Conservation (phyloP, 2,888 invertebrate species). For the Eumacrocentrus americanus region DNA sequence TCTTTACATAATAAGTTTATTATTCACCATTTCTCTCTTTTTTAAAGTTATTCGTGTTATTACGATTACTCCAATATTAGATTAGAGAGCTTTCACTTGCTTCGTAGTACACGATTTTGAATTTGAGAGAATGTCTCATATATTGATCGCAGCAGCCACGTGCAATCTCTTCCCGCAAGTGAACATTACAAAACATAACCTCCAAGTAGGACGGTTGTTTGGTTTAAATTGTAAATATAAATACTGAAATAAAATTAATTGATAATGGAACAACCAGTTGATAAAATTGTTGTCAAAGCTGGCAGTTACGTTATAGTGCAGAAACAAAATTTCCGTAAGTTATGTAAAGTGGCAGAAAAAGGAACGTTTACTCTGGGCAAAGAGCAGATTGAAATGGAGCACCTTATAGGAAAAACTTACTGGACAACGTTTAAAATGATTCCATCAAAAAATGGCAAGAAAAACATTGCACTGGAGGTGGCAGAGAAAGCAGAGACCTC, state of each 20-base stretch:
- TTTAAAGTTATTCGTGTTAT: too few relatives aligned
- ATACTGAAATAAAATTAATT: neutral
- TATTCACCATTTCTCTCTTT: neutral
- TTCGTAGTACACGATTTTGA: too few relatives aligned
- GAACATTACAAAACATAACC: neutral
- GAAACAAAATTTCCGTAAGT: slow-evolving; percentile 77
- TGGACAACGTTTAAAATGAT: slow-evolving; percentile 80
- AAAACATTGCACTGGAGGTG: slow-evolving; percentile 47
- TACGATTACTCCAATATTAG: too few relatives aligned
- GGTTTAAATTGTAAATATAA: neutral
- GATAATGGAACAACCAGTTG: slow-evolving; percentile 25
- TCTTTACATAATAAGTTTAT: neutral
- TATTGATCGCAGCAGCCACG: neutral
- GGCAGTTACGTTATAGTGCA: slow-evolving; percentile 80
- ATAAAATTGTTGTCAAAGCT: slow-evolving; percentile 64
- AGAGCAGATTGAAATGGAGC: slow-evolving; percentile 72
- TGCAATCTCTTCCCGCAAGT: neutral
- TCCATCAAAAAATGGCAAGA: slow-evolving; percentile 61
- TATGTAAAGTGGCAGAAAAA: slow-evolving; percentile 74
- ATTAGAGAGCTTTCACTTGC: too few relatives aligned
- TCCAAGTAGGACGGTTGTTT: too few relatives aligned
- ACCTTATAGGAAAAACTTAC: slow-evolving; percentile 73
- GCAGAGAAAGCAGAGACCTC: slow-evolving; percentile 67
- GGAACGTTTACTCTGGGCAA: slow-evolving; percentile 72
- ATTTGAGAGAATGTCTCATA: neutral